Evolutionary conservation across 2,888 invertebrate genomes (phyloP), one percentile per base, ranked within the genome.

Genomic region (Slavum lentiscoides): DNA sequence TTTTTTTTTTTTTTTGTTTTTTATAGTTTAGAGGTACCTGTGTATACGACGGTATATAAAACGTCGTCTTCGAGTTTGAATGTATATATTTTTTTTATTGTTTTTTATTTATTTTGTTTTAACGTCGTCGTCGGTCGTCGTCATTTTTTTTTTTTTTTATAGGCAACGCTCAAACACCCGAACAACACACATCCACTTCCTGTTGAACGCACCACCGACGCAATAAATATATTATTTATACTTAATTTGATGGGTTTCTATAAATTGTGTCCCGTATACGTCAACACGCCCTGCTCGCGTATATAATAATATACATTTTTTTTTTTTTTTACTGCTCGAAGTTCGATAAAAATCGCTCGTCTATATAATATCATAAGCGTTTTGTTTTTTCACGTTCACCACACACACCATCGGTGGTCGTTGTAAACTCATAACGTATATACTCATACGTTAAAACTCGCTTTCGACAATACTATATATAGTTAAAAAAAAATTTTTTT

Each of bases 81-180:
- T 30, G 49, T 69, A 77, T 77, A 69, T n/a, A n/a, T n/a, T n/a
- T n/a, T 70, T 77, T 80, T 80, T 80, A 80, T 80, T 80, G 80
- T 80, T 80, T 80, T 70, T 70, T 76, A 21, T 76, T 30, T 30
- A 30, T 30, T 30, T 30, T 4, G 30, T 30, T 30, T 30, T 30
- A 4, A 30, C 39, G n/a, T 53, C 49, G 43, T 43, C 7, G 7
- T 9, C 39, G 39, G 19, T 53, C 23, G 61, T 74, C 30, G 7
- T 64, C 53, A 15, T 72, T 74, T 23, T 62, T 61, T 76, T 69
- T 77, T 69, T 64, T 64, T 70, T 80, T 70, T 80, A 80, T 80
- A 62, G 80, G 72, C 70, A 23, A 64, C 43, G 64, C 62, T 13
- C 30, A 30, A 72, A 55, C 77, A 70, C 68, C 30, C 76, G 43